Conservation (phyloP, 2,888 invertebrate genomes). For the Callyntrura sp. region DNA sequence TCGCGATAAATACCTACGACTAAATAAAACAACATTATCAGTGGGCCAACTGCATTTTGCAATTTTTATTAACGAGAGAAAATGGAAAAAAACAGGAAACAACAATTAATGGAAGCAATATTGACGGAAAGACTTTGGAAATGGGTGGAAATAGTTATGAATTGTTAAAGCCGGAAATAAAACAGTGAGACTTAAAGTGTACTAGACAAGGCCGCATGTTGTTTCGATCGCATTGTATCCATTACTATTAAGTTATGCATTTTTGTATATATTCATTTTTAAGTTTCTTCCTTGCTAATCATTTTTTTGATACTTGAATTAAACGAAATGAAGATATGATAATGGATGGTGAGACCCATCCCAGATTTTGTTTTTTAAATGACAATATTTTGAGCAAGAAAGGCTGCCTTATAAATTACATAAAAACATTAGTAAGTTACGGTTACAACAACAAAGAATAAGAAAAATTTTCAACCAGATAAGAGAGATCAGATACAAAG, state of each 20-base stretch:
- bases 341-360: no score
- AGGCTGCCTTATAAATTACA: constrained; percentile 51
- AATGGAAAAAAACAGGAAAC: neutral
- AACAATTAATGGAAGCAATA: no score
- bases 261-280: neutral
- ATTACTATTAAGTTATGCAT: no score
- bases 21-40: neutral
- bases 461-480: constrained; percentile 63
- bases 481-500: constrained; percentile 72
- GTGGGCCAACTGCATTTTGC: no score
- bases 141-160: no score
- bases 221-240: neutral
- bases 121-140: neutral
- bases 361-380: neutral
- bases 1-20: neutral
- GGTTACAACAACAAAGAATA: constrained; percentile 39
- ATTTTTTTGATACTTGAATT: neutral
- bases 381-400: constrained; percentile 68
- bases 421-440: constrained; percentile 28
- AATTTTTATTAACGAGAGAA: neutral
- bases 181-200: constrained; percentile 8
- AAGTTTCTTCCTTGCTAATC: no score
- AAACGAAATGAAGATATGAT: no score
- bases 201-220: constrained; percentile 2
- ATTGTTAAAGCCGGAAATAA: neutral